phyloP scores from a whole-genome alignment of 2,113 vertebrate genomes.

The Callaeas wilsoni region DNA sequence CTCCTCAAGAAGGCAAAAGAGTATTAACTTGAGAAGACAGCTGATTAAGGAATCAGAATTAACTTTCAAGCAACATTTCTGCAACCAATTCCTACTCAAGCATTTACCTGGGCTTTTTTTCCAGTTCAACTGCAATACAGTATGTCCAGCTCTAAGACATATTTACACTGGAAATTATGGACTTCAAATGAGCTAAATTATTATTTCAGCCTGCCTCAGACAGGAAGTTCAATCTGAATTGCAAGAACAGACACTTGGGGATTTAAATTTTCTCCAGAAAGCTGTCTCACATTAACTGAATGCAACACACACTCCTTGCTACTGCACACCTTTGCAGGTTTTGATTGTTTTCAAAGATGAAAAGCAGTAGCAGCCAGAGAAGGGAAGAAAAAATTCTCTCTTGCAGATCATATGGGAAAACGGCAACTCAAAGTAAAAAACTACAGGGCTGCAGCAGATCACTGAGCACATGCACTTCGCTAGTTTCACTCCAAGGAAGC shows the following conservation, averaged over 20 bases:
- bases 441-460: neutral
- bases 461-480: neutral
- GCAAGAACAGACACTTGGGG: neutral
- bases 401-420: neutral
- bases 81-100: neutral
- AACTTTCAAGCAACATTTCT: neutral
- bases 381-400: neutral
- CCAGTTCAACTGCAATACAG: accelerated
- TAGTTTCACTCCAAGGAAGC: neutral
- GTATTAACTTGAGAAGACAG: neutral
- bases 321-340: neutral
- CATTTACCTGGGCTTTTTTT: neutral
- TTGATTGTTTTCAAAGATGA: neutral
- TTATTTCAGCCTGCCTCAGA: neutral
- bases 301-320: accelerated
- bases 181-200: neutral
- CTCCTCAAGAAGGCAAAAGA: neutral
- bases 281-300: neutral
- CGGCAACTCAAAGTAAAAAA: neutral
- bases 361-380: neutral
- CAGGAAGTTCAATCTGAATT: neutral
- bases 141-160: neutral
- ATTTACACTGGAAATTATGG: neutral
- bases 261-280: neutral
- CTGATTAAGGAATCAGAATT: neutral